Base-by-base conservation (phyloP, 2,888 invertebrate species). In the Trypoxylon attenuatum region DNA sequence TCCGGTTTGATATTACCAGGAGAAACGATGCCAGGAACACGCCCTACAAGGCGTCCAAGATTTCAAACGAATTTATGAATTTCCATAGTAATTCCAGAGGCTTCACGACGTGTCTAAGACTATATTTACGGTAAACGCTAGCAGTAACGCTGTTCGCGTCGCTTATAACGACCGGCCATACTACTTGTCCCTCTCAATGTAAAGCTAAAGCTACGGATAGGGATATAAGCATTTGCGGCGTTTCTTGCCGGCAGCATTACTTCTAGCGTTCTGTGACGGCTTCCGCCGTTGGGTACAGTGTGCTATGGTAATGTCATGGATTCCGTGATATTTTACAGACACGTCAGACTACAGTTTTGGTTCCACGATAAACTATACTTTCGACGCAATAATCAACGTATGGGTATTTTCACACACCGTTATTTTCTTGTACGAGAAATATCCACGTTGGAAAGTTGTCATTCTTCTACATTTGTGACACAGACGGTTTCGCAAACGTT, bases 131-230 rank as follows among this genome's bases (percentile, higher is more conserved):
- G n/a, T 43, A 43, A 43, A 22, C 13, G 21, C n/a, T 22, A 22
- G 6, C 21, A n/a, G 22, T 13, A 27, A 41, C 27, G 33, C 10
- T 33, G 33, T 33, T 33, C 22, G 25, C 25, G 52, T 62, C 56
- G 47, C 47, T 46, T 46, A 46, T 46, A 27, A 46, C 27, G n/a
- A 27, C 23, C 22, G 15, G 25, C 27, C 22, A 25, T 8, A 13
- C 46, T 25, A 16, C 27, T 27, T 46, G 27, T 15, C 27, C 13
- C 16, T 21, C 27, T 27, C 27, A 46, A 46, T 46, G 15, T 33
- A 33, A 33, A 33, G n/a, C 33, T 33, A 33, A 33, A 33, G n/a
- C 33, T 33, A 13, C 33, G 33, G 33, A 33, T 33, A 13, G 33
- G 13, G 13, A 33, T 22, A 27, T 46, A 15, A 19, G 46, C 15